phyloP scores from a whole-genome alignment of 1,140 invertebrate genomes.

The Pseudomyrmex gracilis region DNA sequence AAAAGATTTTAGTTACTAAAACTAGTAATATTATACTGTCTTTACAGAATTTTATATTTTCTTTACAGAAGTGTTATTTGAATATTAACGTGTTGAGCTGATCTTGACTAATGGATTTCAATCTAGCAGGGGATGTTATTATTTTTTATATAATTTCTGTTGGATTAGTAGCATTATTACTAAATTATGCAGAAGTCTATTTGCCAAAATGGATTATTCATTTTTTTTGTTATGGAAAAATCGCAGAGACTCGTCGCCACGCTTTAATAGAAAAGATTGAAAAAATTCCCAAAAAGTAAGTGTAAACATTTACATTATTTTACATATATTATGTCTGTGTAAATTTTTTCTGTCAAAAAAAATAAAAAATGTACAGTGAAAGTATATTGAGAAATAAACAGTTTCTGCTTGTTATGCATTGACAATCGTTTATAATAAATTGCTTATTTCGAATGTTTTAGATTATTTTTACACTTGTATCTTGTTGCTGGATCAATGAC shows the following conservation, averaged over 20 bases:
- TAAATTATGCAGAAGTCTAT: slow-evolving; percentile 88
- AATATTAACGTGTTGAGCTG: background rate
- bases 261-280: slow-evolving; percentile 86
- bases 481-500: slow-evolving; percentile 87
- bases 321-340: too few species aligned
- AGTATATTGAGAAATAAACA: background rate
- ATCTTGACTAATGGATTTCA: slow-evolving; percentile 78
- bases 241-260: slow-evolving; percentile 85
- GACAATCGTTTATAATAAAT: slow-evolving; percentile 12
- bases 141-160: slow-evolving; percentile 85
- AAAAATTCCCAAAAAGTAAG: slow-evolving; percentile 89
- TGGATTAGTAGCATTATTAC: slow-evolving; percentile 86
- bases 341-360: background rate
- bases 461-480: slow-evolving; percentile 92
- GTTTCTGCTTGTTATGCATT: background rate
- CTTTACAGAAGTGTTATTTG: background rate
- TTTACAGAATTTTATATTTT: background rate
- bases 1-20: too few species aligned
- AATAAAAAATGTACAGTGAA: slow-evolving; percentile 31
- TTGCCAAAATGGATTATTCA: slow-evolving; percentile 88
- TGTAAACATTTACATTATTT: background rate
- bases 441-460: slow-evolving; percentile 66
- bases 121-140: slow-evolving; percentile 87
- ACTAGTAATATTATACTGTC: background rate
- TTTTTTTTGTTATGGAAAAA: slow-evolving; percentile 89